A percentile compares a stretch with the other conserved stretches of the same genome.
Evolutionary conservation across 2,888 invertebrate species (phyloP).

Genomic region (Troglohyphantes excavatus): DNA sequence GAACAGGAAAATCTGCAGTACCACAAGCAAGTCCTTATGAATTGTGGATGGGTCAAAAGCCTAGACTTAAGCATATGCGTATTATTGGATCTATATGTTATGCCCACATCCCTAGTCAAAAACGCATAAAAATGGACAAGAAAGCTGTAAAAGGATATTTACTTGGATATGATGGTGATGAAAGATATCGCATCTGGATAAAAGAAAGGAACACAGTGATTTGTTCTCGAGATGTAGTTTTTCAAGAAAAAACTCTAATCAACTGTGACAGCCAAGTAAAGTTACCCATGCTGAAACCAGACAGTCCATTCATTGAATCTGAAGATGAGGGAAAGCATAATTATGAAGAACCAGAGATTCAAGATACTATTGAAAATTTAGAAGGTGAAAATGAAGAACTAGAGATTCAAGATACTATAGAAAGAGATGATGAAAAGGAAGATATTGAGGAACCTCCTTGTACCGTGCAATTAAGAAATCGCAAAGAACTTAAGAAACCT

Average conservation of each 20-base stretch:
- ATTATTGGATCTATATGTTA: constrained; percentile 60
- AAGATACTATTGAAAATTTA: too few species aligned
- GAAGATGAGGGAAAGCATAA: neutral
- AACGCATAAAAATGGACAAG: constrained; percentile 56
- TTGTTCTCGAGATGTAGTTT: constrained; percentile 34
- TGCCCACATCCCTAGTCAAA: constrained; percentile 47
- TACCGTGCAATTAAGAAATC: constrained; percentile 11
- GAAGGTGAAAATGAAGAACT: neutral
- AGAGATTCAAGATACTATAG: neutral
- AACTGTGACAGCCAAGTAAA: constrained; percentile 12
- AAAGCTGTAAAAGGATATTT: constrained; percentile 59
- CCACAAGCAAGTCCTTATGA: neutral
- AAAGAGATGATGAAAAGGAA: neutral
- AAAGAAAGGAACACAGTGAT: constrained; percentile 9
- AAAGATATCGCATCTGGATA: constrained; percentile 31
- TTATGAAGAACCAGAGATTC: neutral
- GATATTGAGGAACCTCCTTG: neutral
- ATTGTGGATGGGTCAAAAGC: neutral
- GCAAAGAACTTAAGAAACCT: constrained; percentile 13
- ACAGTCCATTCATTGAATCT: neutral
- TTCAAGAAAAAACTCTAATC: constrained; percentile 34
- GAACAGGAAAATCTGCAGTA: constrained; percentile 30
- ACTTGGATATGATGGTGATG: constrained; percentile 60
- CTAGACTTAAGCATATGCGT: constrained; percentile 17
- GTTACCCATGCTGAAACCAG: constrained; percentile 7